phyloP scores from a whole-genome alignment of 2,888 invertebrate genomes.

The Drosophila merina region DNA sequence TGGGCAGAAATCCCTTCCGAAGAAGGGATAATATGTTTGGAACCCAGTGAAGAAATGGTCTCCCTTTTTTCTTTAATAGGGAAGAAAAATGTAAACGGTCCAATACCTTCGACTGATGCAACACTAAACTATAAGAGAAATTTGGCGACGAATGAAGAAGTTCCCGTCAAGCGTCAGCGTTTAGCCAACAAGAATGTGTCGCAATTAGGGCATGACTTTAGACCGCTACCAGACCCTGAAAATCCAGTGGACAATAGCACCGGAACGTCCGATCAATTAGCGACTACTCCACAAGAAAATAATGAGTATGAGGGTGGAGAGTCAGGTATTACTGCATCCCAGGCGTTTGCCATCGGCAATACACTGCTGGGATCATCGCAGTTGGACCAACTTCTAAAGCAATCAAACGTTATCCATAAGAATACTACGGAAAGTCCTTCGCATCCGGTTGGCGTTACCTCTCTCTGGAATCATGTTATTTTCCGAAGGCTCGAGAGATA shows the following conservation, averaged over 20 bases:
- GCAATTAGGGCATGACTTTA: constrained; percentile 59
- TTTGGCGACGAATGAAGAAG: too few relatives aligned
- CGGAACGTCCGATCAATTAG: too few relatives aligned
- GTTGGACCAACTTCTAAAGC: constrained; percentile 40
- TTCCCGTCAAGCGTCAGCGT: constrained; percentile 42
- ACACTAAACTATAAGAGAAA: too few relatives aligned
- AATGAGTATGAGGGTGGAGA: too few relatives aligned
- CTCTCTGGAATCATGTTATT: too few relatives aligned
- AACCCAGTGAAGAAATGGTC: constrained; percentile 16
- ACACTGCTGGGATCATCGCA: constrained; percentile 25
- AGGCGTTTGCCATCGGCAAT: too few relatives aligned
- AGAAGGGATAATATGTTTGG: constrained; percentile 53
- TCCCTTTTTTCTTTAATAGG: constrained; percentile 46
- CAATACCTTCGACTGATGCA: not conserved
- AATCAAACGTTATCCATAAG: constrained; percentile 15
- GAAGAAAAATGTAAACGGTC: not conserved
- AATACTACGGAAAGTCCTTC: too few relatives aligned
- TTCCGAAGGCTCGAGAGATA: too few relatives aligned
- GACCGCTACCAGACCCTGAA: constrained; percentile 41
- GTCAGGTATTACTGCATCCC: too few relatives aligned
- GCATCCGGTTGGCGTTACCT: too few relatives aligned
- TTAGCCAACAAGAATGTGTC: constrained; percentile 53
- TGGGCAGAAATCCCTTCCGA: constrained; percentile 46
- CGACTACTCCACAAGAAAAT: too few relatives aligned
- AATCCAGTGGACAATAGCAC: too few relatives aligned